Conservation (phyloP, 2,797 vertebrate genomes). For the Gallirallus australis region DNA sequence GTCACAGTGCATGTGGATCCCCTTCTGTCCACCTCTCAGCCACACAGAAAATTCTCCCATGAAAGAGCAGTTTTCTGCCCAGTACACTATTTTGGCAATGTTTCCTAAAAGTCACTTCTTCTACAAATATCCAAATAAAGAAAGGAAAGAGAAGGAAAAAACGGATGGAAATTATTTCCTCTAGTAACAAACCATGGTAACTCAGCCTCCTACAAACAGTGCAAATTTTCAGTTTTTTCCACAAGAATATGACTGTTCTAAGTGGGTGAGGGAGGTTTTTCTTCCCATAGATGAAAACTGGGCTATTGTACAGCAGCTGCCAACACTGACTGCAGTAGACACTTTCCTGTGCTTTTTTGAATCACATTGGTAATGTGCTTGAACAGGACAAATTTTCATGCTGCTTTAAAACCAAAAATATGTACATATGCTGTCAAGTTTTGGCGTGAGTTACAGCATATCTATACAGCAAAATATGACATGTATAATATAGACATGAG, state of each 20-base stretch:
- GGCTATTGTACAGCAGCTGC: background rate
- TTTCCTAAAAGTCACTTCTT: background rate
- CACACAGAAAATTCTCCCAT: background rate
- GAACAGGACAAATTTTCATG: background rate
- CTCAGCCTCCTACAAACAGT: fast-evolving
- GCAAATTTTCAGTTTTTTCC: background rate
- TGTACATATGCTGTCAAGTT: background rate
- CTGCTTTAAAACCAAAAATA: background rate
- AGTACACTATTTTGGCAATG: background rate
- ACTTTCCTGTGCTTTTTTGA: background rate
- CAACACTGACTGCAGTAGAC: background rate
- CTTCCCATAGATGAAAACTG: background rate
- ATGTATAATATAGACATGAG: background rate
- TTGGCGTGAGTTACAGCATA: background rate
- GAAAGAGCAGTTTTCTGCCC: background rate
- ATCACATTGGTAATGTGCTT: background rate
- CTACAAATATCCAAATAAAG: background rate
- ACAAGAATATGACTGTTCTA: background rate
- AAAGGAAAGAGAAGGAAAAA: background rate
- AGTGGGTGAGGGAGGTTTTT: background rate
- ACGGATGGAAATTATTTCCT: background rate
- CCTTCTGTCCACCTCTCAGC: background rate
- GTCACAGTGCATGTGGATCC: background rate
- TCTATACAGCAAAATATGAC: background rate
- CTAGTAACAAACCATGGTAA: background rate